Base-by-base conservation (phyloP, 2,797 vertebrate genomes). In the Hafferia zeledoni region DNA sequence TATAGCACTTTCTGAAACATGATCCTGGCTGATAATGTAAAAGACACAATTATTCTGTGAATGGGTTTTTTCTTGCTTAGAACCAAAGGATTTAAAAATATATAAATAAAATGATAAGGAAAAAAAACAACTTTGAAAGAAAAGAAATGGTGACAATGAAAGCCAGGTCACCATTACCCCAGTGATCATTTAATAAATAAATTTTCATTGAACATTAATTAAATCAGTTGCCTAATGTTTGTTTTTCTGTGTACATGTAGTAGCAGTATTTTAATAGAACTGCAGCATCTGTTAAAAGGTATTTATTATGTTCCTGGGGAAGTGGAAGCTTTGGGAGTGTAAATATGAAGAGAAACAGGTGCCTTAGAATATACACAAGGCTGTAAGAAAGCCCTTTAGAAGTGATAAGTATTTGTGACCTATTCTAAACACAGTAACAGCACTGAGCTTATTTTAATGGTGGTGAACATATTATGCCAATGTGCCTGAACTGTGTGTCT, bases 351-450 rank as follows among this genome's bases (percentile, higher is more conserved):
- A 43, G 55, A 56, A 65, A 5, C 12, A 24, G 18, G 20, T 85
- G 43, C 49, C 1, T 74, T n/a, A 19, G 1, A 24, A n/a, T 27
- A 35, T 11, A 59, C 1, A 5, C 22, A 56, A 28, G 3, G 9
- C 43, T 86, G 11, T 57, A 27, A 86, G 60, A 90, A 81, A 71
- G 23, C 2, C 2, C 13, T 80, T 85, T 43, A 63, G 33, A 81
- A 83, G 19, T 77, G 68, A 24, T 10, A 89, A 14, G 20, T 81
- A 33, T 78, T 75, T 81, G 23, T 60, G 30, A 7, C 31, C 11
- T 60, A 41, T 86, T 89, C 49, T 64, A 75, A 81, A 49, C 16
- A 37, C 31, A 56, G 0, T 49, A 57, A 31, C n/a, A 43, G 23
- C 30, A 30, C 47, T 83, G 47, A 56, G 17, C 9, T 57, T 1